Percentiles rank a stretch among this genome's conserved stretches.
phyloP scores from a whole-genome alignment of 2,113 vertebrate genomes.

The Mohoua ochrocephala region DNA sequence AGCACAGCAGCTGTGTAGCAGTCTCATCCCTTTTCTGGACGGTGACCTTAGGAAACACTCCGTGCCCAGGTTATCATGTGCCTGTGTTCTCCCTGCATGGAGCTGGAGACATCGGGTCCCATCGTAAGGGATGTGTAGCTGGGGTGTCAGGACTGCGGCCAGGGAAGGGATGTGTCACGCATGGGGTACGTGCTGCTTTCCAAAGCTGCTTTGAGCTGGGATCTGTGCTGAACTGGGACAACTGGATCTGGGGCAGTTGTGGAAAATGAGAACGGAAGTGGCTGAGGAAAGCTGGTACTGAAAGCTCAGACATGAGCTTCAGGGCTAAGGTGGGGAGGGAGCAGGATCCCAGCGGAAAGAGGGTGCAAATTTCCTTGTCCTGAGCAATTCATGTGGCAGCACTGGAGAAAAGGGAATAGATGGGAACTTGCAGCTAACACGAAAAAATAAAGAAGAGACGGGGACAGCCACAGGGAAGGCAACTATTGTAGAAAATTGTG shows the following conservation, averaged over 20 bases:
- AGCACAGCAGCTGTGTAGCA: not conserved
- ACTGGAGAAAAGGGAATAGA: not conserved
- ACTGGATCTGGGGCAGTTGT: not conserved
- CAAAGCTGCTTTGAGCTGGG: not conserved
- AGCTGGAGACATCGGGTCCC: not conserved
- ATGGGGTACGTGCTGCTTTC: not conserved
- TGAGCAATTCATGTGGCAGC: not conserved
- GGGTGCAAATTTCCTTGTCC: not conserved
- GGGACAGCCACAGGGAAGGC: not conserved
- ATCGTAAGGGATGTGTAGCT: not conserved
- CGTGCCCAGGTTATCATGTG: not conserved
- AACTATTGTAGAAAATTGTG: not conserved
- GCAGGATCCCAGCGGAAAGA: not conserved
- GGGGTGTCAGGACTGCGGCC: not conserved
- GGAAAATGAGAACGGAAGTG: not conserved
- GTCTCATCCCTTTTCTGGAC: not conserved
- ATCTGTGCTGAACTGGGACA: not conserved
- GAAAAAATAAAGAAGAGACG: not conserved
- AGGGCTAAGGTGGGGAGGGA: not conserved
- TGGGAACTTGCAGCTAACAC: not conserved
- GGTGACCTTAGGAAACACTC: not conserved
- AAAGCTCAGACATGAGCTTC: not conserved
- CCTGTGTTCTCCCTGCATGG: not conserved
- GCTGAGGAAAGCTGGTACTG: not conserved
- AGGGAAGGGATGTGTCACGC: not conserved